Base-by-base conservation (phyloP, 2,888 invertebrate species). In the Thymelicus lineola region DNA sequence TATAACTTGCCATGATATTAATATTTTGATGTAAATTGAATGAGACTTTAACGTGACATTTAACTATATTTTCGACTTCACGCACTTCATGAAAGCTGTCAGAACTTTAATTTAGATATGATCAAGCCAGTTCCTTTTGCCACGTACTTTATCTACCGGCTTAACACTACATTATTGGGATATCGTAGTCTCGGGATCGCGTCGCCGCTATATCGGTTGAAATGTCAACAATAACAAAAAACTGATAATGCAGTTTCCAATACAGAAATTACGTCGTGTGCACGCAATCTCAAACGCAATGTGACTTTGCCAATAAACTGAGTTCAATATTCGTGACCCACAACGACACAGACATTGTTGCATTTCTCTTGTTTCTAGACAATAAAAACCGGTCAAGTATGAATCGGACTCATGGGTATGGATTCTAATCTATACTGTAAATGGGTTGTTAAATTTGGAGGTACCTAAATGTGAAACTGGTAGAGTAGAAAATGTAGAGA, bases 251-350 rank as follows among this genome's bases (percentile, higher is more conserved):
- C 12, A 53, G 20, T 53, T 53, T 53, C n/a, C 53, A 15, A 20
- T 42, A 53, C n/a, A 53, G 53, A 3, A 53, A 53, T 53, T 20
- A 53, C 10, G 53, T 20, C 3, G 35, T 61, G 42, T 77, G 71
- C 74, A 75, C 79, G 79, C 82, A 84, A 76, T 81, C 81, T 79
- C 82, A 80, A 82, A 80, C 83, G 81, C 84, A 86, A 84, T 84
- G 82, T 87, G 83, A 87, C 86, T 82, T 86, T 88, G 84, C 77
- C 79, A 74, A 66, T 67, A 63, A 53, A 58, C 57, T 28, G 63
- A 63, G 69, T 48, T 69, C 63, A 38, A 38, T 63, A 14, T 57
- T 69, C 14, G 50, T 69, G 69, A 69, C 69, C 69, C 63, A 48
- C 45, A 57, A 57, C 36, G 35, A 14, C n/a, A 7, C 3, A 68